Conservation (phyloP, 2,797 vertebrate genomes). For the Pseudotriccus pelzelni region DNA sequence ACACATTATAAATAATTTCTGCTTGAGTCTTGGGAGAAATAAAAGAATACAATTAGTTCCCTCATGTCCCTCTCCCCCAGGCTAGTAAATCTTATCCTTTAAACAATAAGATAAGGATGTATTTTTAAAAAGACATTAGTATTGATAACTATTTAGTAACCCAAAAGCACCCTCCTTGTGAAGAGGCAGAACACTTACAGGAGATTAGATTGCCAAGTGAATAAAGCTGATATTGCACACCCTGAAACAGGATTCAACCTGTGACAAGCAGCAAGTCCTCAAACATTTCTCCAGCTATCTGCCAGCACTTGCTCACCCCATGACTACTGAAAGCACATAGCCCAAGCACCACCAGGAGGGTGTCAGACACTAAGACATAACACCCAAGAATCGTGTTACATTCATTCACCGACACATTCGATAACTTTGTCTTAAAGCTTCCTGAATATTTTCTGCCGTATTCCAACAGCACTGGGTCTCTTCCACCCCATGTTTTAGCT, state of each 20-base stretch:
- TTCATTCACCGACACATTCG: not conserved
- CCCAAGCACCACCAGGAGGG: not conserved
- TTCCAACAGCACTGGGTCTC: not conserved
- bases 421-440: not conserved
- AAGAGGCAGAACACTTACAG: not conserved
- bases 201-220: not conserved
- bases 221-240: not conserved
- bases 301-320: not conserved
- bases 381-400: not conserved
- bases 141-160: conserved; percentile 34
- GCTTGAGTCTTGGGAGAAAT: not conserved
- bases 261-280: not conserved
- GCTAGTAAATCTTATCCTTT: not conserved
- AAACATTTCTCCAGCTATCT: not conserved
- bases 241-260: not conserved
- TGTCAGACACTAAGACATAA: not conserved
- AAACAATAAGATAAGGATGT: not conserved
- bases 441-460: not conserved
- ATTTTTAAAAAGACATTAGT: not conserved
- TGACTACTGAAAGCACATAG: not conserved
- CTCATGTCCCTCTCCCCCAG: not conserved
- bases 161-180: not conserved
- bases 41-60: not conserved
- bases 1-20: not conserved
- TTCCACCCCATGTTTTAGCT: not conserved